These are phyloP conservation scores for Hirudo medicinalis DNA, from an alignment of 1,140 invertebrate genomes.

Conservation along the genomic window DNA sequence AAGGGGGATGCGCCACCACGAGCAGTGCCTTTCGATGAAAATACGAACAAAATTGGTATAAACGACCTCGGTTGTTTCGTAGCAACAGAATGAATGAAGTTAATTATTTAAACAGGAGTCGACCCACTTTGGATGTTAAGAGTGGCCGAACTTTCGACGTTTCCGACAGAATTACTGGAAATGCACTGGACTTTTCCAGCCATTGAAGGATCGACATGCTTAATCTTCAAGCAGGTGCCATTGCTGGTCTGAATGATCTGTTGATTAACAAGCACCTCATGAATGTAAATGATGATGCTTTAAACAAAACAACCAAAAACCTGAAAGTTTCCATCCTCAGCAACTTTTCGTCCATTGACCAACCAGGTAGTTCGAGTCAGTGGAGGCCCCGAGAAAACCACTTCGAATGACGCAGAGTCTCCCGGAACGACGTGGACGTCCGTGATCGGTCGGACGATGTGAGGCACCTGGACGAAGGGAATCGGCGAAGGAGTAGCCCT, in stretches of 20 bases:
- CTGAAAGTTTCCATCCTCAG: constrained; percentile 11
- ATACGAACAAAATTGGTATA: too few species aligned
- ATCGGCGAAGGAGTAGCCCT: neutral
- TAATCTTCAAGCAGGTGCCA: neutral
- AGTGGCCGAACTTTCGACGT: constrained; percentile 2
- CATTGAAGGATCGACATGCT: neutral
- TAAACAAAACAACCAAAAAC: neutral
- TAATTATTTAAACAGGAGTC: too few species aligned
- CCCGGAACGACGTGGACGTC: constrained; percentile 35
- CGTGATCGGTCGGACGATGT: constrained; percentile 62
- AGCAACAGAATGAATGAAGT: too few species aligned
- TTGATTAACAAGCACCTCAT: too few species aligned
- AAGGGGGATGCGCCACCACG: too few species aligned
- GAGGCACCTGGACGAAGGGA: constrained; percentile 43
- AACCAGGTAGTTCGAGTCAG: constrained; percentile 54
- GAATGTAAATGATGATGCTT: too few species aligned
- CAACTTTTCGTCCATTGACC: constrained; percentile 5
- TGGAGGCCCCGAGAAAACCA: constrained; percentile 81
- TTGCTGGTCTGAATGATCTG: neutral
- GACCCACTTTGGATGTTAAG: neutral
- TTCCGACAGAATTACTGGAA: constrained; percentile 1
- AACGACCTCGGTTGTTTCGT: too few species aligned
- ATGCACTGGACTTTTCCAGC: constrained; percentile 1
- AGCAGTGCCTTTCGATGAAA: too few species aligned
- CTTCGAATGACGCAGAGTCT: constrained; percentile 78